Base-by-base conservation (phyloP, 1,140 invertebrate genomes). In the Temnothorax longispinosus region DNA sequence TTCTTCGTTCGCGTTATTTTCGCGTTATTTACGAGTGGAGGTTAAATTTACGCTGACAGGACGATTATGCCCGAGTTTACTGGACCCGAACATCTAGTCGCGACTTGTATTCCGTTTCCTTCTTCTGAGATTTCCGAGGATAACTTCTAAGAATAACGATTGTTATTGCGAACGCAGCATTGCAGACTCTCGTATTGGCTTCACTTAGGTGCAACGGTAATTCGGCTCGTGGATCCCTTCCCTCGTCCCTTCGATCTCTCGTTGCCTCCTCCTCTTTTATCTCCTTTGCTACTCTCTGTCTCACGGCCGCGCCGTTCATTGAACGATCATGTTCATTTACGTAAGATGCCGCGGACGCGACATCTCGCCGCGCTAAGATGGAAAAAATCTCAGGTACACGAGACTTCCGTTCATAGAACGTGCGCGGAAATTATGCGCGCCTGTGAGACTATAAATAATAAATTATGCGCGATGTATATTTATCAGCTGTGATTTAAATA, bases 121-220 rank as follows among this genome's bases (percentile, higher is more conserved):
- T 87, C 78, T 54, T 71, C 76, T 67, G 41, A 18, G 21, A 54
- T 74, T 69, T 58, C 75, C 77, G 54, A 7, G 41, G 15, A 27
- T 27, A 27, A 27, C 1, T 21, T 44, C 11, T 13, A 2, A 35
- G n/a, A 69, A 52, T 54, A 69, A 74, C 71, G 86, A 90, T 92
- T 91, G 89, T 93, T 92, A 92, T 91, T 90, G 80, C 81, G 87
- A 92, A 50, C 52, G 52, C 18, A 64, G 67, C 88, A 89, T 85
- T 80, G 69, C 90, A 88, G 92, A 89, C 92, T 92, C 76, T 50
- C 54, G 87, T 81, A 93, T 93, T 91, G 87, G 54, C 78, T 87
- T 82, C 85, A 89, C 86, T 91, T 91, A 92, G 54, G 71, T 85
- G 89, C 91, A 94, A 94, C 93, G 93, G 93, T 93, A 94, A 91